phyloP scores from a whole-genome alignment of 2,113 vertebrate species.

The Protobothrops flavoviridis region DNA sequence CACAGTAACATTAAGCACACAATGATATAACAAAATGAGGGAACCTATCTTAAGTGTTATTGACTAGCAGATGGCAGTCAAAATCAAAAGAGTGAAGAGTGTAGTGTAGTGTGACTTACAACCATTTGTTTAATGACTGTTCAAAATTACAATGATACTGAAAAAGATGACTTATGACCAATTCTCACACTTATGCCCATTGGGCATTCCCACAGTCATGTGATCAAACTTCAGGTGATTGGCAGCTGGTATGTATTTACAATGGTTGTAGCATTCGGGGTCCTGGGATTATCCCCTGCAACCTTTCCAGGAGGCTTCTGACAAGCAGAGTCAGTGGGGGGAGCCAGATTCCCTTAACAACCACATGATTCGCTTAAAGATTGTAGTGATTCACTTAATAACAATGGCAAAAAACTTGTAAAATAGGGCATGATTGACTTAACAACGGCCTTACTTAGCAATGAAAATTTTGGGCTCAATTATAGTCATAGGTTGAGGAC shows the following conservation, averaged over 20 bases:
- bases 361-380: not conserved
- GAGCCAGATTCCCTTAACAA: not conserved
- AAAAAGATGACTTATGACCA: too few species aligned
- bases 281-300: not conserved
- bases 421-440: not conserved
- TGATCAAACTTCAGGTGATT: not conserved
- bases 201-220: not conserved
- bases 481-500: not conserved
- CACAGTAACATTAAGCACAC: not conserved
- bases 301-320: not conserved
- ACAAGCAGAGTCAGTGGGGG: not conserved
- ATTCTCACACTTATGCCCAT: not conserved
- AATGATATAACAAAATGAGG: not conserved
- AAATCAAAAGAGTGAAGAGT: not conserved
- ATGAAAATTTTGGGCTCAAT: not conserved
- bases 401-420: not conserved
- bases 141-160: not conserved
- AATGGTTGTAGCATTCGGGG: not conserved
- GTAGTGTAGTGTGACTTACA: not conserved
- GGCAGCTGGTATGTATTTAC: not conserved
- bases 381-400: not conserved
- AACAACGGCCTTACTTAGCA: not conserved
- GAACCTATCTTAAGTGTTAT: not conserved
- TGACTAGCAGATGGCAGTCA: not conserved
- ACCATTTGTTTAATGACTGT: not conserved